phyloP scores from a whole-genome alignment of 2,888 invertebrate genomes.

The Drosophila cognata region DNA sequence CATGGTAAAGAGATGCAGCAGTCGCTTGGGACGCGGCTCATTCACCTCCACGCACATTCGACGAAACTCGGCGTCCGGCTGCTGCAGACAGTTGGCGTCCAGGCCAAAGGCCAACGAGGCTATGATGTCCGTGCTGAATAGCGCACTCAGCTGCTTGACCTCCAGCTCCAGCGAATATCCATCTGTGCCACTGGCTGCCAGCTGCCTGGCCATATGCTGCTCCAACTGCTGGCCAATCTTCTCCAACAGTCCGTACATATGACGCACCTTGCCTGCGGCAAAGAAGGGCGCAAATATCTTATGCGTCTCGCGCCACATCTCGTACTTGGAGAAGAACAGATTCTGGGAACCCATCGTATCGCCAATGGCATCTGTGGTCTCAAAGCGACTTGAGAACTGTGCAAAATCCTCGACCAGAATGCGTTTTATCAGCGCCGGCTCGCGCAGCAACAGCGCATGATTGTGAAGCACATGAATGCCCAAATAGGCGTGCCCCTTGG shows the following conservation, averaged over 20 bases:
- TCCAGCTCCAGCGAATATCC: constrained; percentile 59
- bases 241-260: constrained; percentile 80
- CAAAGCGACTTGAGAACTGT: constrained; percentile 81
- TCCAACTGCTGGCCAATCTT: constrained; percentile 80
- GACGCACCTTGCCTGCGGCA: constrained; percentile 82
- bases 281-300: constrained; percentile 85
- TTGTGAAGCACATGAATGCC: constrained; percentile 85
- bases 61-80: constrained; percentile 84
- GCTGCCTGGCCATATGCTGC: constrained; percentile 58
- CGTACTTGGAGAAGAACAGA: constrained; percentile 85
- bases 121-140: constrained; percentile 85
- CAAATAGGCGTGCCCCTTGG: constrained; percentile 68
- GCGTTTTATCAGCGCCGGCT: constrained; percentile 85
- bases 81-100: constrained; percentile 84
- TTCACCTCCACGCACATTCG: constrained; percentile 84
- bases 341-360: constrained; percentile 84
- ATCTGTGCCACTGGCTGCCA: constrained; percentile 10
- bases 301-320: constrained; percentile 84
- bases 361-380: constrained; percentile 69
- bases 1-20: constrained; percentile 82
- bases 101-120: constrained; percentile 85
- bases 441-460: constrained; percentile 84
- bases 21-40: constrained; percentile 73
- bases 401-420: constrained; percentile 85
- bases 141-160: constrained; percentile 78